Base-by-base conservation (phyloP, 2,888 invertebrate species). In the Spisula solida region DNA sequence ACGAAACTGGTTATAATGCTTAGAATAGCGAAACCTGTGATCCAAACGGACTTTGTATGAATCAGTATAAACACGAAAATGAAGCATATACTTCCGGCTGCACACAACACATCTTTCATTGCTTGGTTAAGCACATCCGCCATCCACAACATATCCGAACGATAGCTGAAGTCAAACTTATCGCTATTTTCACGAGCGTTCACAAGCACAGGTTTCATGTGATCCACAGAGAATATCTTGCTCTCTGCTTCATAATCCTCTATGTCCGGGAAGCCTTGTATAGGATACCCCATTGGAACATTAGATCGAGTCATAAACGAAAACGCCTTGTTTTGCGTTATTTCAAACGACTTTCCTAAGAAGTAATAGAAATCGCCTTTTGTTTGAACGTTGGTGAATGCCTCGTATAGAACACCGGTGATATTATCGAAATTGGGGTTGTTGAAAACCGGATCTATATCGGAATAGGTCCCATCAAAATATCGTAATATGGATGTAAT, bases 1-100 rank as follows among this genome's bases (percentile, higher is more conserved):
- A 94, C 29, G 81, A 95, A 95, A 82, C 94, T 93, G 18, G 93
- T 88, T 18, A 95, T 41, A 31, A 95, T 95, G 85, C 94, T 94
- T 55, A 94, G 81, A 10, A 95, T 88, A 1, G 93, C 95, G 31
- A 92, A 93, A 1, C 91, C 86, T 0, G 95, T 93, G 34, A 95
- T 89, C 90, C 94, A 94, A 8, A 95, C 70, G 0, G 95, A 95
- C 20, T 88, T 87, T 1, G 95, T 95, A 83, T 95, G 95, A 47
- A 94, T 86, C 16, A 93, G 81, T 66, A 94, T 94, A 80, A 94
- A 92, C 5, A 88, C 34, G 56, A 94, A 95, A 29, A 95, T 94
- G 70, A 94, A 95, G 18, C 91, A 78, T 51, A 95, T 88, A 82
- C 95, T 95, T 8, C 94, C 94, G 0, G 93, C 82, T 14, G 94